Conservation (phyloP, 2,113 vertebrate genomes). For the Ariopsis seemanni region DNA sequence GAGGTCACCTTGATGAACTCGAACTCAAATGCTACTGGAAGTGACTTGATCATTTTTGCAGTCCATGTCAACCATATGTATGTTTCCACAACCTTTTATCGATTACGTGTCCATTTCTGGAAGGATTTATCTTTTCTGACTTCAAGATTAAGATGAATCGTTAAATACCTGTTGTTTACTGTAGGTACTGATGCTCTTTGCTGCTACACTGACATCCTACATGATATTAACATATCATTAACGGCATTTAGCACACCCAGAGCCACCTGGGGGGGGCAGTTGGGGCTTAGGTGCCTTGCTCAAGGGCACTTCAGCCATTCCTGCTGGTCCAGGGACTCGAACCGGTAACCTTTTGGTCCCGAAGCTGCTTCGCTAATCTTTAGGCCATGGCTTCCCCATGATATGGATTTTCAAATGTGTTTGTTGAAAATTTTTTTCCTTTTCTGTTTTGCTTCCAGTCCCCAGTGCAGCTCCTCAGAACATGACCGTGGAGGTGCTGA, state of each 20-base stretch:
- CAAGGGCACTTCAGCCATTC: no score
- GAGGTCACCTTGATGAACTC: no score
- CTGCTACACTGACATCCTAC: neutral
- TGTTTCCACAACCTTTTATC: neutral
- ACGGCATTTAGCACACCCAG: no score
- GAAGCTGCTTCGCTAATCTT: no score
- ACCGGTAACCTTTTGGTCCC: no score
- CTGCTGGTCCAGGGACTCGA: no score
- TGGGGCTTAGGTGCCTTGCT: no score
- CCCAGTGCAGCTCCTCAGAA: constrained; percentile 93
- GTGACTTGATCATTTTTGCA: neutral
- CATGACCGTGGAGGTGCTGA: constrained; percentile 90
- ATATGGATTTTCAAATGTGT: neutral
- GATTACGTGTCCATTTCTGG: neutral
- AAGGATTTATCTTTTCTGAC: neutral
- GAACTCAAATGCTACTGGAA: no score
- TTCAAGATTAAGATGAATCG: neutral
- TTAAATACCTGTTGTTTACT: neutral
- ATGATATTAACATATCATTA: no score
- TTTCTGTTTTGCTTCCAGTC: constrained; percentile 69
- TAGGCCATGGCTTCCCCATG: no score
- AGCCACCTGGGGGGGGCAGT: no score
- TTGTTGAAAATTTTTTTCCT: neutral
- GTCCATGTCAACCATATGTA: neutral
- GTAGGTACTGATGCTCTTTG: neutral